These are phyloP conservation scores for Hyles vespertilio DNA, from an alignment of 1,140 invertebrate species.

Conservation along the genomic window DNA sequence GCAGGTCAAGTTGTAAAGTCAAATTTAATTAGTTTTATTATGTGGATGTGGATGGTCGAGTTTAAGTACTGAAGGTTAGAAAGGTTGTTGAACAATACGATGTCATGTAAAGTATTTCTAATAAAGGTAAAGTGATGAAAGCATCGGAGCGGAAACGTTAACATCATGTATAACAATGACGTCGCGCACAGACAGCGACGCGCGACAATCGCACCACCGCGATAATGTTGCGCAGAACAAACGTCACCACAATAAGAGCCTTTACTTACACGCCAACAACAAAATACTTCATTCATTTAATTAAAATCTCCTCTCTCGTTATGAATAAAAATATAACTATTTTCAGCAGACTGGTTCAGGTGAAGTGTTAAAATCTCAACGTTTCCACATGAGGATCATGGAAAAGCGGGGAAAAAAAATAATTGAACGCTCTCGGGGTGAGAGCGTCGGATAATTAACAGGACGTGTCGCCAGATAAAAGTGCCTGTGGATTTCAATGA, in stretches of 20 bases:
- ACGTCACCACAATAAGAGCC: constrained; percentile 5
- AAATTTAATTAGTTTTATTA: background rate
- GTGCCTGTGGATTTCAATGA: constrained; percentile 63
- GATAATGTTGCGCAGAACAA: constrained; percentile 13
- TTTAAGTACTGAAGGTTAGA: too few species aligned
- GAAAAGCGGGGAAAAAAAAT: constrained; percentile 62
- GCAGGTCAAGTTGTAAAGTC: background rate
- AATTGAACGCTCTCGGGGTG: constrained; percentile 65
- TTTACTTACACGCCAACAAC: constrained; percentile 37
- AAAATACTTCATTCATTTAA: constrained; percentile 62
- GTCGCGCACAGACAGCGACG: constrained; percentile 10
- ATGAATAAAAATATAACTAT: constrained; percentile 54
- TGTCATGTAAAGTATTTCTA: constrained; percentile 18
- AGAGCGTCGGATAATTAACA: constrained; percentile 71
- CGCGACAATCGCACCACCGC: constrained; percentile 25
- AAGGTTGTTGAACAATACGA: too few species aligned
- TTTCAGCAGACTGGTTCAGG: constrained; percentile 61
- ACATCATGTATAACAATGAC: constrained; percentile 31
- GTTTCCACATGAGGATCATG: constrained; percentile 63
- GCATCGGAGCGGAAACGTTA: constrained; percentile 23
- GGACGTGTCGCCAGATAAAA: constrained; percentile 70
- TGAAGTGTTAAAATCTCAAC: constrained; percentile 73
- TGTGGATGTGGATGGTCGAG: too few species aligned
- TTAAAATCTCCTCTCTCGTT: constrained; percentile 55
- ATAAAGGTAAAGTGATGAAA: constrained; percentile 22